Percentiles rank a stretch among this genome's conserved stretches.
Conservation (phyloP, 2,888 invertebrate genomes). For the Diadegma fenestrale region DNA sequence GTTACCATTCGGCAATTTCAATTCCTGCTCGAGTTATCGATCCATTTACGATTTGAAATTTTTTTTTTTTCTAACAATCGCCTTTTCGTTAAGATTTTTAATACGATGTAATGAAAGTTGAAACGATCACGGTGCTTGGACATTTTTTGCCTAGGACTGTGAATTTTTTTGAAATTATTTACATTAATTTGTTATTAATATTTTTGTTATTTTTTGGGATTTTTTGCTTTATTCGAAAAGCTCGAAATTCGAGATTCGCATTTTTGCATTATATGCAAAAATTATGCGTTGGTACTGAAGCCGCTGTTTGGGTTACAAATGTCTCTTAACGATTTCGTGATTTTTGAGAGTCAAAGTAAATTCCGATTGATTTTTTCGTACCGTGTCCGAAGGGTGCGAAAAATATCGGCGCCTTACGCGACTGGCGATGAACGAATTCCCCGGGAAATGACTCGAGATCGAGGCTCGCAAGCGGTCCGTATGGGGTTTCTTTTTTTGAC, state of each 20-base stretch:
- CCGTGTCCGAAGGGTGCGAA: background rate
- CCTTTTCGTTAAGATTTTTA: too few relatives aligned
- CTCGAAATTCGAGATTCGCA: background rate
- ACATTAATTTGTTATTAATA: too few relatives aligned
- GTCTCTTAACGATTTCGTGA: background rate
- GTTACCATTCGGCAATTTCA: too few relatives aligned
- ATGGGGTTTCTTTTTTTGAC: slow-evolving; percentile 5
- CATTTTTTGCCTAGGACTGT: too few relatives aligned
- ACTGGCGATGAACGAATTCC: slow-evolving; percentile 80
- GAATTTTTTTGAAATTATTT: too few relatives aligned
- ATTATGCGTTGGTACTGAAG: background rate
- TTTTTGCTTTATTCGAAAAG: too few relatives aligned
- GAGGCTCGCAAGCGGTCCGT: slow-evolving; percentile 71
- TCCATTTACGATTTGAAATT: too few relatives aligned
- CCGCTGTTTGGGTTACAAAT: background rate
- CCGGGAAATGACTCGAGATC: slow-evolving; percentile 81
- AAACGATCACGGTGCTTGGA: too few relatives aligned
- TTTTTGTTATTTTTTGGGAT: too few relatives aligned
- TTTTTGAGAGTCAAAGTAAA: slow-evolving; percentile 1
- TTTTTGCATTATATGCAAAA: background rate
- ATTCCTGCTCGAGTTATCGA: too few relatives aligned
- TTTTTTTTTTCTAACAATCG: too few relatives aligned
- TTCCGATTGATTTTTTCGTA: slow-evolving; percentile 5
- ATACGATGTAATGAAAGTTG: too few relatives aligned
- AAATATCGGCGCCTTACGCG: slow-evolving; percentile 8